Conservation (phyloP, 92 coral and sea anemone species). For the Phenganax subtilis region DNA sequence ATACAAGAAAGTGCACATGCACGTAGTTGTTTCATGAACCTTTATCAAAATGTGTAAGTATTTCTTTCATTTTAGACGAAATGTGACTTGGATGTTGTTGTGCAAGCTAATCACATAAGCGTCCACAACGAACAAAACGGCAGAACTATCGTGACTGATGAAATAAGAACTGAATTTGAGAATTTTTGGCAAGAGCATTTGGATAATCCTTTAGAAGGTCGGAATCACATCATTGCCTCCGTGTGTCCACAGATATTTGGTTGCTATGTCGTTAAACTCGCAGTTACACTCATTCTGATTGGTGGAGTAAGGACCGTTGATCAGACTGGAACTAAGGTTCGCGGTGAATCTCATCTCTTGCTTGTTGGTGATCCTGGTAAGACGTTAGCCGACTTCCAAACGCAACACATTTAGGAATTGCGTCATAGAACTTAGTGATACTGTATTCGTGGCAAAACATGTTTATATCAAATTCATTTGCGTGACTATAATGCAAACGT, state of each 20-base stretch:
- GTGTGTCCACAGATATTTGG: constrained; percentile 96
- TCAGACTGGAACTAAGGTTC: constrained; percentile 76
- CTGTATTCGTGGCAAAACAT: no score
- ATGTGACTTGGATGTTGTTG: constrained; percentile 87
- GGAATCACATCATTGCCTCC: constrained; percentile 87
- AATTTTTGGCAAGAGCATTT: constrained; percentile 75
- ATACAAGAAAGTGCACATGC: neutral
- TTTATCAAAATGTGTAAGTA: neutral
- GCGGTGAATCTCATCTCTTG: constrained; percentile 91
- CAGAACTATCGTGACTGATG: constrained; percentile 74
- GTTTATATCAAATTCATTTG: no score
- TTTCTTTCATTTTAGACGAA: constrained; percentile 51
- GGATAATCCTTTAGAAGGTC: constrained; percentile 61
- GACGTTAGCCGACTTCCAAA: neutral
- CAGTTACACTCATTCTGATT: constrained; percentile 71
- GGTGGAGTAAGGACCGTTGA: constrained; percentile 91
- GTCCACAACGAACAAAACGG: constrained; percentile 93
- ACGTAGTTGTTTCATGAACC: neutral
- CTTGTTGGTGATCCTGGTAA: constrained; percentile 97
- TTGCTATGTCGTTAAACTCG: constrained; percentile 85
- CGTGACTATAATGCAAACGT: no score
- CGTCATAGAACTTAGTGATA: neutral
- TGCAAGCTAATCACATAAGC: constrained; percentile 83
- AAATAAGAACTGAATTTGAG: constrained; percentile 73
- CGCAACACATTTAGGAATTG: neutral